Evolutionary conservation across 2,113 vertebrate genomes (phyloP).

Genomic region (Pangasianodon hypophthalmus): DNA sequence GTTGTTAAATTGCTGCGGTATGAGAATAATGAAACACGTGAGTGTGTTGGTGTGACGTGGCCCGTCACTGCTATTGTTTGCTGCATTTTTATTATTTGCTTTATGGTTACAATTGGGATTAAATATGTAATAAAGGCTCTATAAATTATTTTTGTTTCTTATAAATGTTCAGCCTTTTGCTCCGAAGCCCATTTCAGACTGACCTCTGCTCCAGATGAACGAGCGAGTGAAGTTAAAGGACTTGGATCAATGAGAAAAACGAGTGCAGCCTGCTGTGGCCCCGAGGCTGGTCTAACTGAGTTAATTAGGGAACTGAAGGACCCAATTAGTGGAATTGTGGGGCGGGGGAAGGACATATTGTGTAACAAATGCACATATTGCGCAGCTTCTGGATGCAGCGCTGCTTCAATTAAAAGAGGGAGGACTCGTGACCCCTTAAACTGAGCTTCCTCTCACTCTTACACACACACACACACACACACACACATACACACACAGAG

Average conservation of each 20-base stretch:
- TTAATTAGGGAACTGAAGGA: slow-evolving; percentile 77
- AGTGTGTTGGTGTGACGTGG: not conserved
- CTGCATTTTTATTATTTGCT: not conserved
- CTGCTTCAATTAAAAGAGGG: slow-evolving; percentile 73
- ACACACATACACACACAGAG: not conserved
- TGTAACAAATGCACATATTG: slow-evolving; percentile 72
- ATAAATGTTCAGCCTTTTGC: not conserved
- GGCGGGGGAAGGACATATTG: slow-evolving; percentile 69
- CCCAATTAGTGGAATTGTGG: slow-evolving; percentile 74
- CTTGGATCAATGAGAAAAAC: slow-evolving; percentile 63
- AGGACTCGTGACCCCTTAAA: slow-evolving; percentile 62
- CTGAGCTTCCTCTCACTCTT: slow-evolving; percentile 58
- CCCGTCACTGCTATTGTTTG: not conserved
- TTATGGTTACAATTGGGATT: not conserved
- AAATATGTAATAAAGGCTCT: not conserved
- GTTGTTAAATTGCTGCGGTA: not conserved
- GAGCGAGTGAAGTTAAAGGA: not conserved
- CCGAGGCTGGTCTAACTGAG: slow-evolving; percentile 63
- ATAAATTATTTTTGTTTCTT: not conserved
- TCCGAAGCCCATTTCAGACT: not conserved
- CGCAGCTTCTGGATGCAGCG: slow-evolving; percentile 67
- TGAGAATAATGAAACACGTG: not conserved
- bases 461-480: slow-evolving; percentile 37
- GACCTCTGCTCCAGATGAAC: not conserved
- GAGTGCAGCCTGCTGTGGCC: slow-evolving; percentile 58